Evolutionary conservation across 35 echinoderm and acorn worm species (phyloP).

Genomic region (Heliocidaris tuberculata): DNA sequence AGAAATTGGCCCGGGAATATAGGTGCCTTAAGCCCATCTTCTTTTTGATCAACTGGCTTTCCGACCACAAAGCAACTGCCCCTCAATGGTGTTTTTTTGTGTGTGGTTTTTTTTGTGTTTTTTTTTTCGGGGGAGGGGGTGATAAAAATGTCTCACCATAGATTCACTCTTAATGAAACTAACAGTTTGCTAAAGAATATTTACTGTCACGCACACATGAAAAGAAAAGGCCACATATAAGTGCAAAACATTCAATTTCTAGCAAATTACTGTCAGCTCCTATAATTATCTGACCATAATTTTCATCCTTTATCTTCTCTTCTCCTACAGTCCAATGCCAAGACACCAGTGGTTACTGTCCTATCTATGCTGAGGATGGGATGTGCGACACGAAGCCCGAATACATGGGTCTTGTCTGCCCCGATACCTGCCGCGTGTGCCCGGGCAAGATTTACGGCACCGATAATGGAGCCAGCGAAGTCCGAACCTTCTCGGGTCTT

Average conservation of each 20-base stretch:
- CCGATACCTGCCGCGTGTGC: constrained; percentile 12
- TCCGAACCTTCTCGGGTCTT: neutral
- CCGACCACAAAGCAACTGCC: no score
- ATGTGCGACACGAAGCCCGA: constrained; percentile 16
- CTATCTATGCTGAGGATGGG: neutral
- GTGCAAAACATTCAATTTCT: no score
- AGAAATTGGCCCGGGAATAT: no score
- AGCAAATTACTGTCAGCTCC: no score
- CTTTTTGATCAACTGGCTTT: no score
- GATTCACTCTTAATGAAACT: no score
- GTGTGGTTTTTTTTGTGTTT: no score
- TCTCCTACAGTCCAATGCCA: constrained; percentile 19
- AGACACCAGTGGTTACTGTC: constrained; percentile 26
- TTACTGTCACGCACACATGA: no score
- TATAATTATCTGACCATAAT: neutral
- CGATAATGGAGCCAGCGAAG: constrained; percentile 14
- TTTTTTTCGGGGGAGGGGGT: no score
- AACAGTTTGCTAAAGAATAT: no score
- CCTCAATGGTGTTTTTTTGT: neutral
- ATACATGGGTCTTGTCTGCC: constrained; percentile 23
- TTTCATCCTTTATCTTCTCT: neutral
- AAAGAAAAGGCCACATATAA: no score
- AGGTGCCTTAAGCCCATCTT: no score
- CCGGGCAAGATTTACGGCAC: neutral
- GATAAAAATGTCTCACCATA: neutral